Conservation (phyloP, 2,113 vertebrate species). For the Lathamus discolor region DNA sequence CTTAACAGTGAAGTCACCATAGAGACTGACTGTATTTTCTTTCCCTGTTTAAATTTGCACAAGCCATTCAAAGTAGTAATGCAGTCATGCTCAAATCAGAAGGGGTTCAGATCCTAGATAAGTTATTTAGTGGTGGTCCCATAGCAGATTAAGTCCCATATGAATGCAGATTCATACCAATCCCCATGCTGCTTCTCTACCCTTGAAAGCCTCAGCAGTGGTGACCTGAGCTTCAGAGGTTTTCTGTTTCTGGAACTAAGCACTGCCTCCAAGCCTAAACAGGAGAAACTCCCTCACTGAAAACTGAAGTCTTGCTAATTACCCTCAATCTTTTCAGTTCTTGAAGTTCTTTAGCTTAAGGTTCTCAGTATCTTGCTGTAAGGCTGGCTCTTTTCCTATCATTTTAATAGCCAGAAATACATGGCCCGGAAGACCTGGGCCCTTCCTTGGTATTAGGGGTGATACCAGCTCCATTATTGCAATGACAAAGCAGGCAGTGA, state of each 20-base stretch:
- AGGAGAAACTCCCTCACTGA: neutral
- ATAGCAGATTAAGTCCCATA: neutral
- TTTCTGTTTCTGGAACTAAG: neutral
- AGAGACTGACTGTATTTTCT: neutral
- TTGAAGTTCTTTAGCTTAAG: neutral
- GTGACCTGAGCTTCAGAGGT: neutral
- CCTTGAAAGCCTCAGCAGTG: neutral
- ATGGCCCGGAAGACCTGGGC: neutral
- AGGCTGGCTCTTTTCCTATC: neutral
- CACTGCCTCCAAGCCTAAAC: neutral
- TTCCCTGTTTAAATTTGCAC: neutral
- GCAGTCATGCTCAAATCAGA: neutral
- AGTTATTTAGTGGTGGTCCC: neutral
- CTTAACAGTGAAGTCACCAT: neutral
- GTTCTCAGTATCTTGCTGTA: neutral
- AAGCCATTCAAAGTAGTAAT: neutral
- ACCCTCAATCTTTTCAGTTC: neutral
- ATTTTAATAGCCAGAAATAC: neutral
- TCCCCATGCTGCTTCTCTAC: neutral
- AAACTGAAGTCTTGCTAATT: neutral
- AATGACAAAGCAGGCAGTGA: neutral
- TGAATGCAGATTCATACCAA: fast-evolving
- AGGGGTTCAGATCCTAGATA: neutral
- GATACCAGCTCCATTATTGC: neutral
- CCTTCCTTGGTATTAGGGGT: too few species aligned